Base-by-base conservation (phyloP, 2,888 invertebrate species). In the Synergus umbraculus region DNA sequence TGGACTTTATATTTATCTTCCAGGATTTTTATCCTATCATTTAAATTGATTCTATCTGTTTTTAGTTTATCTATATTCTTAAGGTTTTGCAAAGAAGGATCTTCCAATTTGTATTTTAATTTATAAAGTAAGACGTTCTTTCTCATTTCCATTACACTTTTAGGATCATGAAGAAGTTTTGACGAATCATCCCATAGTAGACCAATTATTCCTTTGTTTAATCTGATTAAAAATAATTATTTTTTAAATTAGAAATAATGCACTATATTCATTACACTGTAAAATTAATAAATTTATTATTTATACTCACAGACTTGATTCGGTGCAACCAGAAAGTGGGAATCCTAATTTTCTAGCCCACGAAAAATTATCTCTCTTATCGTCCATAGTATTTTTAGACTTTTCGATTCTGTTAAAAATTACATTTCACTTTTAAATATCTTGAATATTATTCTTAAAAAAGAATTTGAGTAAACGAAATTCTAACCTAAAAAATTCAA, bases 61-160 rank as follows among this genome's bases (percentile, higher is more conserved):
- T 79, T 87, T 5, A 90, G n/a, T 46, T 85, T 77, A 44, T 81
- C 76, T 18, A 85, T 83, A 76, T 84, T 83, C 67, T 80, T 83
- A 12, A 88, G 77, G 43, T 81, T 86, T 15, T 88, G 69, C 41
- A 90, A 82, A 44, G 76, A 37, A 49, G 82, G 54, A 78, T 86
- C 85, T 64, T 87, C 78, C 10, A 79, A 79, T 2, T 82, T 82
- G 65, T 86, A 81, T 69, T 83, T 86, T 54, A 90, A 82, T 78
- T 87, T 86, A 73, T 89, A 78, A 8, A 90, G 79, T 67, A 91
- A 82, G 79, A 91, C 85, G 81, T 90, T 90, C 81, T 89, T 89
- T 43, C 86, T 84, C 76, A 83, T 77, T 76, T 86, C 86, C 18
- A 63, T 78, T 43, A 88, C 86, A 81, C 89, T 84, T 10, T 83